Evolutionary conservation across 2,888 invertebrate species (phyloP), one percentile per base, ranked within the genome.

Genomic region (Dryadula phaetusa): DNA sequence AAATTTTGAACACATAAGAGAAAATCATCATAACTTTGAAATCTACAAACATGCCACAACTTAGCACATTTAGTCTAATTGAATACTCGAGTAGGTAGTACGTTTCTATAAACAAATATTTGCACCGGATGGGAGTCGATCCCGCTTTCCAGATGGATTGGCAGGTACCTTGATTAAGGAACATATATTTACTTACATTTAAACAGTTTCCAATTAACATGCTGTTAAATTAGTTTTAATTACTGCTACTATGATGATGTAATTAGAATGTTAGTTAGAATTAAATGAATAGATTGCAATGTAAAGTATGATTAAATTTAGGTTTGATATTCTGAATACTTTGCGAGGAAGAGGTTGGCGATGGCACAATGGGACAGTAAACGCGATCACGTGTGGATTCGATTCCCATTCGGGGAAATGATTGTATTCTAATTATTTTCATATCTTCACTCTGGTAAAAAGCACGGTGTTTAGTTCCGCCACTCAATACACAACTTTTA

Each of bases 21-120:
- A n/a, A n/a, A n/a, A n/a, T n/a, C n/a, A n/a, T n/a, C n/a, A n/a
- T n/a, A n/a, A n/a, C 32, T 7, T 32, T 32, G 32, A 32, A 32
- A 22, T n/a, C 47, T 5, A 47, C 47, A 22, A 22, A 44, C 10
- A 46, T 46, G 10, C 10, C 0, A 46, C 3, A 20, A 7, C 25
- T 49, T 8, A 1, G n/a, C 8, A 49, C 16, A 49, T 28, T 49
- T 28, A 49, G 8, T 3, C 25, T 49, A 28, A 28, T 49, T 49
- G 25, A 28, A 0, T 28, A 49, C 25, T 28, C 3, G 16, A 28
- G 28, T 49, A 47, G 46, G 10, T 47, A 14, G 46, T 22, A 22
- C 46, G 22, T 49, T 8, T 28, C n/a, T 37, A 42, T 44, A 44
- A 44, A 58, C 42, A 58, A 42, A 58, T 58, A 58, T 25, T 58